Conservation (phyloP, 2,797 vertebrate species). For the Sebastes itinus region DNA sequence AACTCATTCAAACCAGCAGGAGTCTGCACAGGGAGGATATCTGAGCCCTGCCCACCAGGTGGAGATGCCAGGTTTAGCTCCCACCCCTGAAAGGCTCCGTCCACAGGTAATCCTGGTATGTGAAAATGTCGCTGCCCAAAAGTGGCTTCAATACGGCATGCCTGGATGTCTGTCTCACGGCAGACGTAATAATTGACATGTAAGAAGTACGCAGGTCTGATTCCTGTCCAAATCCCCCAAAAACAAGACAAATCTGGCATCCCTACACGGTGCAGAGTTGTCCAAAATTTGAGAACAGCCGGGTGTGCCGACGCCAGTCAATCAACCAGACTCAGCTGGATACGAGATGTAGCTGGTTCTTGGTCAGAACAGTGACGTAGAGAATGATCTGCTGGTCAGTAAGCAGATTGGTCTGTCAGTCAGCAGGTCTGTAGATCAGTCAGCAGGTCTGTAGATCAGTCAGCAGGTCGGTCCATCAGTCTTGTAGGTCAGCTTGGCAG, state of each 20-base stretch:
- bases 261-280: neutral
- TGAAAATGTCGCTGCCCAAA: neutral
- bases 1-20: constrained; percentile 1
- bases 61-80: neutral
- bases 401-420: neutral
- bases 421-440: neutral
- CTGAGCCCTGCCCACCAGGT: neutral
- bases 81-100: neutral
- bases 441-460: neutral
- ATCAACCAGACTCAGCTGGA: neutral
- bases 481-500: too few species aligned
- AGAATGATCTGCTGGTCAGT: neutral
- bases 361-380: neutral
- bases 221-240: neutral
- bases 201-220: neutral
- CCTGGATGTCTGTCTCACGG: neutral
- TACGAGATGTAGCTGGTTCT: neutral
- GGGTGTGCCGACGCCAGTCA: neutral
- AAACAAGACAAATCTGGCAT: neutral
- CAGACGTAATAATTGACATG: constrained; percentile 13
- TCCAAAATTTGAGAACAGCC: neutral
- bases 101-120: constrained; percentile 12
- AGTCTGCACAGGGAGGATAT: neutral
- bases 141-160: neutral
- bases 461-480: neutral